These are phyloP conservation scores for Nephrotoma flavescens DNA, from an alignment of 2,888 invertebrate genomes.

Conservation along the genomic window DNA sequence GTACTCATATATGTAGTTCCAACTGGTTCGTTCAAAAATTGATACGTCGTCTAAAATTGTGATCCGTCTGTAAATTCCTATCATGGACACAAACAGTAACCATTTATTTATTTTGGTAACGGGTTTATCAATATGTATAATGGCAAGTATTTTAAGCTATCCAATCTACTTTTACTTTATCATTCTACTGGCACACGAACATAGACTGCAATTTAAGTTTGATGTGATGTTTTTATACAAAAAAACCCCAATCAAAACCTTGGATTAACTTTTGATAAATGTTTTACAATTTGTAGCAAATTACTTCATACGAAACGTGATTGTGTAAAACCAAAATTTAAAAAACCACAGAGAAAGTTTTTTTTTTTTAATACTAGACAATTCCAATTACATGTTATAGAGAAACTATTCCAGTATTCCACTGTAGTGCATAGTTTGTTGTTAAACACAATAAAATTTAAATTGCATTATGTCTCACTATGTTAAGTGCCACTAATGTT, in stretches of 20 bases:
- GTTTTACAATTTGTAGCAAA: not conserved
- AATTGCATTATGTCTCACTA: not conserved
- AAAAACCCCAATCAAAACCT: not conserved
- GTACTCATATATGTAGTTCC: not conserved
- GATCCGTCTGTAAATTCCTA: too few species aligned
- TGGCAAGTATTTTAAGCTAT: not conserved
- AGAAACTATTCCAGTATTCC: not conserved
- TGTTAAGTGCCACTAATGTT: not conserved
- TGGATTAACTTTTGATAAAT: not conserved
- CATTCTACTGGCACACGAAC: not conserved
- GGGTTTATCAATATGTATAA: not conserved
- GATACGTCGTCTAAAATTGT: not conserved
- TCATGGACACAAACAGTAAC: not conserved
- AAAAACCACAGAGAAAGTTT: not conserved
- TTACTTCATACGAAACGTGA: not conserved
- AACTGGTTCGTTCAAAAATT: not conserved
- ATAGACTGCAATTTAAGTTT: too few species aligned
- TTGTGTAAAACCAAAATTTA: not conserved
- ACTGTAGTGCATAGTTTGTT: not conserved
- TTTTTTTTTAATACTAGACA: not conserved
- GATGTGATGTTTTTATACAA: not conserved
- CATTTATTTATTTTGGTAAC: not conserved
- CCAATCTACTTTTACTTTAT: not conserved
- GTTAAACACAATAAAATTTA: not conserved
- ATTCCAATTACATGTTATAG: not conserved